Evolutionary conservation across 2,113 vertebrate genomes (phyloP).

Genomic region (Rhinoderma darwinii): DNA sequence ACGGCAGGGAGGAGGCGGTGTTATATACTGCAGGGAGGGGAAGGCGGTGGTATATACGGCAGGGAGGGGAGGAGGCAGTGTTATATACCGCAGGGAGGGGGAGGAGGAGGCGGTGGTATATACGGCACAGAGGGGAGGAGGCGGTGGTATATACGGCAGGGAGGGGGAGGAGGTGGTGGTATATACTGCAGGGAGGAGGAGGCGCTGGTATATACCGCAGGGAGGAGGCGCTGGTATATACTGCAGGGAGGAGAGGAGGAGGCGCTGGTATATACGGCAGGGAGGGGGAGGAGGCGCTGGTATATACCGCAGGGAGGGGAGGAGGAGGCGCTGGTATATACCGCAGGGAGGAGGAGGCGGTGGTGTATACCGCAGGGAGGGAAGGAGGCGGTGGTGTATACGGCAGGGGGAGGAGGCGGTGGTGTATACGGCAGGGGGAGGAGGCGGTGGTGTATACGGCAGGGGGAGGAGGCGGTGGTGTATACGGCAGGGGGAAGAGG

Average conservation of each 20-base stretch:
- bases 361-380: no score
- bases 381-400: no score
- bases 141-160: not conserved
- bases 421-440: no score
- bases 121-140: not conserved
- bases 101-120: not conserved
- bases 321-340: not conserved
- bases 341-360: not conserved
- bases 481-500: no score
- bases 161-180: not conserved
- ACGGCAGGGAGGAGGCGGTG: not conserved
- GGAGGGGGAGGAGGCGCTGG: no score
- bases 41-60: not conserved
- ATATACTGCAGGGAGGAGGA: not conserved
- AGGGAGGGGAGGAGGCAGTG: not conserved
- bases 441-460: no score
- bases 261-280: not conserved
- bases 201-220: not conserved
- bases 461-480: no score
- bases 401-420: no score
- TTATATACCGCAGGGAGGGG: not conserved
- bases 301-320: not conserved
- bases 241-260: not conserved
- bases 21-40: not conserved
- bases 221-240: not conserved